phyloP scores from a whole-genome alignment of 1,140 invertebrate species.

The Bombus fervidus region DNA sequence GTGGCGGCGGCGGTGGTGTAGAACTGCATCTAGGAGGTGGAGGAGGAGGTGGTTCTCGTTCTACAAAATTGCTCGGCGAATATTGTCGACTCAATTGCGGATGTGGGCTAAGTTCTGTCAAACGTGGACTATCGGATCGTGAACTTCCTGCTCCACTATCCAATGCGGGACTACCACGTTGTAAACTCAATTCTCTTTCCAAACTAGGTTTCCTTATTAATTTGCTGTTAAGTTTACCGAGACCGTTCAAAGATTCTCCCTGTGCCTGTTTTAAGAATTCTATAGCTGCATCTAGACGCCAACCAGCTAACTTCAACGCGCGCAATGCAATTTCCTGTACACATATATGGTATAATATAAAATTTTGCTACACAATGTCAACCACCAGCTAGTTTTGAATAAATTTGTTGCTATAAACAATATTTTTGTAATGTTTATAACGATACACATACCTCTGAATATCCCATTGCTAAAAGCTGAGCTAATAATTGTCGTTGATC shows the following conservation, averaged over 20 bases:
- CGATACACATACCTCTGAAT: constrained; percentile 84
- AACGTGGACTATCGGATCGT: constrained; percentile 93
- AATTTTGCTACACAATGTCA: not conserved
- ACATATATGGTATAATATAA: constrained; percentile 10
- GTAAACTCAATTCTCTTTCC: constrained; percentile 89
- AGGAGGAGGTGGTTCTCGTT: constrained; percentile 87
- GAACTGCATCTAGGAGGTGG: constrained; percentile 86
- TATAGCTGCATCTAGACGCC: constrained; percentile 87
- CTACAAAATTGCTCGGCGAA: constrained; percentile 82
- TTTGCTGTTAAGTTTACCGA: constrained; percentile 87
- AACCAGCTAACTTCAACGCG: constrained; percentile 87
- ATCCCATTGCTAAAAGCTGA: constrained; percentile 86
- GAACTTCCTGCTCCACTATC: constrained; percentile 94
- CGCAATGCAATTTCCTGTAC: constrained; percentile 86
- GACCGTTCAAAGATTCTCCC: constrained; percentile 84
- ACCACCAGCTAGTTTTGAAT: not conserved
- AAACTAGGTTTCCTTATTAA: constrained; percentile 93
- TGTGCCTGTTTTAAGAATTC: constrained; percentile 87
- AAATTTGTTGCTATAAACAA: not conserved
- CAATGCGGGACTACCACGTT: constrained; percentile 91
- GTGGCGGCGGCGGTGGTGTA: constrained; percentile 89
- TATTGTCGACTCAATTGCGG: constrained; percentile 83
- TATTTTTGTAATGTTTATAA: not conserved
- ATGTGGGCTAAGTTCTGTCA: constrained; percentile 82
- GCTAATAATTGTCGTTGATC: constrained; percentile 84